Evolutionary conservation across 2,888 invertebrate species (phyloP).

Genomic region (Tetropium fuscum): DNA sequence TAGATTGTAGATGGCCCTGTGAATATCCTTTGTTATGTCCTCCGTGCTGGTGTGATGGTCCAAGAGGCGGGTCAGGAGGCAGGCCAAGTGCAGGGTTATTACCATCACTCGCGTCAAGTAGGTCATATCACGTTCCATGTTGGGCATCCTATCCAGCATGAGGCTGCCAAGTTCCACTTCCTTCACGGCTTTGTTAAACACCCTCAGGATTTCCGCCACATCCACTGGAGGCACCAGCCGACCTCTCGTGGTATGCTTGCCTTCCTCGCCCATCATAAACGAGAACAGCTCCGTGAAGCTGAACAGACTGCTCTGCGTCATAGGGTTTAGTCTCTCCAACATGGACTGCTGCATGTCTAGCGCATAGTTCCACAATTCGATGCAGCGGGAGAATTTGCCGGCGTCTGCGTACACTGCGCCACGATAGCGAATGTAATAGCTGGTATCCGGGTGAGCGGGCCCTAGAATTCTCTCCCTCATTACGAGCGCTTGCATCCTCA

Average conservation of each 20-base stretch:
- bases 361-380: constrained; percentile 96
- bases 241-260: constrained; percentile 69
- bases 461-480: constrained; percentile 91
- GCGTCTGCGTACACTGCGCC: constrained; percentile 87
- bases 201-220: constrained; percentile 84
- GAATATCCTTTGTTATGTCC: constrained; percentile 70
- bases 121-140: constrained; percentile 78
- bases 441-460: constrained; percentile 96
- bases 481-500: constrained; percentile 95
- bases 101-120: constrained; percentile 87
- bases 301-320: constrained; percentile 94
- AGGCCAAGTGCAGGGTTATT: constrained; percentile 87
- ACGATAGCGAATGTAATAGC: constrained; percentile 91
- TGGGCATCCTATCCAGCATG: constrained; percentile 71
- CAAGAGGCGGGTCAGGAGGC: constrained; percentile 77
- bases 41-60: constrained; percentile 62
- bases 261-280: constrained; percentile 93
- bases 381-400: constrained; percentile 90
- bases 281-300: constrained; percentile 96
- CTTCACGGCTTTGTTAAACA: constrained; percentile 84
- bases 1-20: constrained; percentile 81
- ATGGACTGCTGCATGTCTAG: constrained; percentile 96
- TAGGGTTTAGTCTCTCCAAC: constrained; percentile 91
- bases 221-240: constrained; percentile 79
- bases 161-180: constrained; percentile 78